A percentile compares a stretch with the other conserved stretches of the same genome.
Evolutionary conservation across 2,888 invertebrate genomes (phyloP).

Genomic region (Opisthograptis luteolata): DNA sequence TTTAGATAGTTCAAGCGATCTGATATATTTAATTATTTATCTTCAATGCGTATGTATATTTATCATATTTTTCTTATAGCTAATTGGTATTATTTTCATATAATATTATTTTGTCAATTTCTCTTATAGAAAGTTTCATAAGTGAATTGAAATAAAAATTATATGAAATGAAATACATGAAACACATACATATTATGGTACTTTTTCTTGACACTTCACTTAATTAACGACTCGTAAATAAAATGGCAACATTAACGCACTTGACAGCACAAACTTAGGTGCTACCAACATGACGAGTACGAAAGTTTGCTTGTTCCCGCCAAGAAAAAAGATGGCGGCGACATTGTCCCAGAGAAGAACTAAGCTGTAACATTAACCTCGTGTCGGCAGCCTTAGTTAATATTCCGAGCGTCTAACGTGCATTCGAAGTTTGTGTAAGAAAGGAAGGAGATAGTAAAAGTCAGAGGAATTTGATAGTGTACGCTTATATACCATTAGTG

Average conservation of each 20-base stretch:
- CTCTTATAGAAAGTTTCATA: too few species aligned
- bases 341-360: slow-evolving; percentile 66
- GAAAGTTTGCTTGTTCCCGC: slow-evolving; percentile 53
- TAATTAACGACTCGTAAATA: background rate
- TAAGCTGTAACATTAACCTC: slow-evolving; percentile 78
- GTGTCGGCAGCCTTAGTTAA: slow-evolving; percentile 67
- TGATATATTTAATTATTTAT: too few species aligned
- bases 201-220: background rate
- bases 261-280: too few species aligned
- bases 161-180: too few species aligned
- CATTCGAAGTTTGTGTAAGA: slow-evolving; percentile 32
- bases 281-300: slow-evolving; percentile 40
- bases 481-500: background rate
- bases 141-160: too few species aligned
- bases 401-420: slow-evolving; percentile 47
- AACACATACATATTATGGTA: too few species aligned
- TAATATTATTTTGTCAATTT: too few species aligned
- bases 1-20: too few species aligned
- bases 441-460: slow-evolving; percentile 31
- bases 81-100: too few species aligned
- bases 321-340: slow-evolving; percentile 57
- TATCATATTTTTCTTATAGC: too few species aligned
- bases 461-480: slow-evolving; percentile 10
- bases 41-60: too few species aligned
- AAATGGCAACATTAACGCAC: slow-evolving; percentile 16